Conservation (phyloP, 2,113 vertebrate species). For the Hypanus sabinus region DNA sequence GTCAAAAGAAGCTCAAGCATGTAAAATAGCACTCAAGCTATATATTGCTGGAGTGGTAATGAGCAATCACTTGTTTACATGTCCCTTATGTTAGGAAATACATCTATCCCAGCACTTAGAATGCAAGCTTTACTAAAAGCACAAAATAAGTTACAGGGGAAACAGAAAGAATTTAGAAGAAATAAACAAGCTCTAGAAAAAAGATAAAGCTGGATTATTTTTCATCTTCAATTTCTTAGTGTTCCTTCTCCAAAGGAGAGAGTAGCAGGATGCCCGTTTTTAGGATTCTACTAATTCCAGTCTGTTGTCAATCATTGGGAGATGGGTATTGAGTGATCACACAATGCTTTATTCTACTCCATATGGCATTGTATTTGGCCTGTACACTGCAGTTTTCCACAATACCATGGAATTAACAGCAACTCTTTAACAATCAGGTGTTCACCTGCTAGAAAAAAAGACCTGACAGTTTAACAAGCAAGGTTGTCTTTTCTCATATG, state of each 20-base stretch:
- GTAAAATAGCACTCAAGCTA: too few relatives aligned
- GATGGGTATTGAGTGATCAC: background rate
- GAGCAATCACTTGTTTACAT: too few relatives aligned
- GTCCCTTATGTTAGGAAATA: background rate
- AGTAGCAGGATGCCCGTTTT: background rate
- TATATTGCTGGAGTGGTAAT: too few relatives aligned
- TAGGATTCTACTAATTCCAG: background rate
- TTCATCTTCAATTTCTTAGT: background rate
- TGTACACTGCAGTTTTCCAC: background rate
- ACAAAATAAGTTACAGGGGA: background rate
- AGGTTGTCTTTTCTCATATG: background rate
- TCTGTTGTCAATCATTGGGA: background rate
- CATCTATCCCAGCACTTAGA: background rate
- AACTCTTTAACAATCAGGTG: background rate
- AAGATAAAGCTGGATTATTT: background rate
- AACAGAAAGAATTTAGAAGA: background rate
- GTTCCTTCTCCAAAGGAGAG: background rate
- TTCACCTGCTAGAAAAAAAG: background rate
- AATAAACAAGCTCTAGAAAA: background rate
- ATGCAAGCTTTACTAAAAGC: background rate
- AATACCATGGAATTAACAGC: background rate
- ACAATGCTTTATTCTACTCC: background rate
- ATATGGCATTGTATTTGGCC: background rate
- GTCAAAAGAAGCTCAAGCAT: too few relatives aligned
- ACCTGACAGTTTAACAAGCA: background rate